Conservation (phyloP, 2,888 invertebrate species). For the Tenthredo notha region DNA sequence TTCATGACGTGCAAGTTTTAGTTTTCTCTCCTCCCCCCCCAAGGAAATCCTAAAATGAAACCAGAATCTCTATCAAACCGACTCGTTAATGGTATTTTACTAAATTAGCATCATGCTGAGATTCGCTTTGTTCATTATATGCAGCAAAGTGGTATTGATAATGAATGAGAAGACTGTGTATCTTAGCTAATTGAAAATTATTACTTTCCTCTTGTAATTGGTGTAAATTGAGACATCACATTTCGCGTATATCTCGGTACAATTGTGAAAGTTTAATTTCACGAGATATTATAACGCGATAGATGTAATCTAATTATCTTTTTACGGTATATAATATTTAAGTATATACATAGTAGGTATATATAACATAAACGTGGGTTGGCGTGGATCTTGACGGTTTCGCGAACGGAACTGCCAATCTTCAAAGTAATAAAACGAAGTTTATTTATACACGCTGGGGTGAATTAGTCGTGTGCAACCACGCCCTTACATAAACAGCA, state of each 20-base stretch:
- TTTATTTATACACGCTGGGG: constrained; percentile 64
- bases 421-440: constrained; percentile 66
- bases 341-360: neutral
- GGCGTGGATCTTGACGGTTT: neutral
- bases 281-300: neutral
- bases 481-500: constrained; percentile 77
- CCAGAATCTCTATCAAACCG: no score
- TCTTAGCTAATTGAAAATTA: neutral
- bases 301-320: constrained; percentile 16
- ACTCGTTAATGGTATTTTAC: no score
- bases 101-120: no score
- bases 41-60: no score
- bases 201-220: neutral
- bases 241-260: neutral
- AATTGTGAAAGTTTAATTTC: neutral
- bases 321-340: neutral
- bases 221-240: neutral
- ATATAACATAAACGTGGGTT: neutral
- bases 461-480: constrained; percentile 70
- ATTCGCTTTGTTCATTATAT: no score
- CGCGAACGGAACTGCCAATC: constrained; percentile 65
- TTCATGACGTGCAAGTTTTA: no score
- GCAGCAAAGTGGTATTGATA: neutral
- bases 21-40: no score
- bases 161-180: neutral